Evolutionary conservation across 2,113 vertebrate genomes (phyloP).

Genomic region (Bubo blakistoni): DNA sequence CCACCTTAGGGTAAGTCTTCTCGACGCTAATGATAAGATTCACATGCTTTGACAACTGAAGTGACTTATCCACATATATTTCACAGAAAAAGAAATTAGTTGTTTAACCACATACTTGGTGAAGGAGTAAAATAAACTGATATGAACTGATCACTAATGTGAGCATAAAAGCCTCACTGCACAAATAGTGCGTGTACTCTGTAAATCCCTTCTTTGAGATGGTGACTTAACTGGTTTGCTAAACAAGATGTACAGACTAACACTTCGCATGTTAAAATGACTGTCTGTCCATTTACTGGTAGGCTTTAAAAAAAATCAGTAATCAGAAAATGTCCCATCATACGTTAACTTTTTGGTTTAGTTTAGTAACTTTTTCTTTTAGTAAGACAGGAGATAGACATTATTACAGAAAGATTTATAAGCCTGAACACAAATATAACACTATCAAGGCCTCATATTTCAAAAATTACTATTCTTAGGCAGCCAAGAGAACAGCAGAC

Average conservation of each 20-base stretch:
- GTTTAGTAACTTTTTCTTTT: not conserved
- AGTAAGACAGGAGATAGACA: rapidly evolving
- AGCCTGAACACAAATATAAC: not conserved
- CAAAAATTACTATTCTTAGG: not conserved
- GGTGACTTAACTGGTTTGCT: not conserved
- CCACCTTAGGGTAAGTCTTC: not conserved
- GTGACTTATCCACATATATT: not conserved
- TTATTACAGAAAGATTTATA: not conserved
- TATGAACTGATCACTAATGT: not conserved
- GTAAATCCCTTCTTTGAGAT: not conserved
- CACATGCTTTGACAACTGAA: not conserved
- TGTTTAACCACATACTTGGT: not conserved
- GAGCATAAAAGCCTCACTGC: not conserved
- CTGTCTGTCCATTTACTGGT: not conserved
- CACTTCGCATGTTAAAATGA: not conserved
- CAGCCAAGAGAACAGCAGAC: not conserved
- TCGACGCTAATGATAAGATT: not conserved
- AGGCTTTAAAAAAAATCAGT: not conserved
- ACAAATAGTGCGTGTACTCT: not conserved
- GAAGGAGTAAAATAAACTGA: not conserved
- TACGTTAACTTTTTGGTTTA: not conserved
- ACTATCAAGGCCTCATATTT: not conserved
- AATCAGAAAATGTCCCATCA: not conserved
- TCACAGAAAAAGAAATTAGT: not conserved
- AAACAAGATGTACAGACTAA: not conserved